Evolutionary conservation across 2,113 vertebrate species (phyloP), one percentile per base, ranked within the genome.

Genomic region (Plectropomus leopardus): DNA sequence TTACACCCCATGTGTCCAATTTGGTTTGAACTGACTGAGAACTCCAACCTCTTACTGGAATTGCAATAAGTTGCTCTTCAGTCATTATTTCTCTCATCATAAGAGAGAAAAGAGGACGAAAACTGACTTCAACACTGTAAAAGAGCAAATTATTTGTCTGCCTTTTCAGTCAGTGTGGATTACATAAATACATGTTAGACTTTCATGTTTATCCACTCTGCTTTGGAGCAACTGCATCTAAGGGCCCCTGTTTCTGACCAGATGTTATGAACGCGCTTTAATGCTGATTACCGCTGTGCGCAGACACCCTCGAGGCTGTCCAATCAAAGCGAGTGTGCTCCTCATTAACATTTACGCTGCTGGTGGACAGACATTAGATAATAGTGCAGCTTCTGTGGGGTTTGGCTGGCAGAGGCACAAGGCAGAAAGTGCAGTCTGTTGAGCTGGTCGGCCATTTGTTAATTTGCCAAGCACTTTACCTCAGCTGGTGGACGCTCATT

Each of bases 261-360:
- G 51, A 80, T 73, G 63, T 71, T 78, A 70, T 30, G 11, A 80
- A 71, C n/a, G 42, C 68, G 84, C 57, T 85, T 84, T 81, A 80
- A 47, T 36, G 60, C 63, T 57, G 76, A 81, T 84, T 55, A 73
- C 50, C 23, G 10, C 66, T 45, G 47, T 32, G 69, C n/a, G 5
- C 24, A 24, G 57, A 60, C 50, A 15, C 75, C 65, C 68, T 69
- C 0, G 34, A 55, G 74, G 71, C 59, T 10, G 36, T 53, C 48
- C 71, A 65, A 80, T 90, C 78, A 79, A 63, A 59, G 51, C 30
- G 24, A 78, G 78, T 40, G 53, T 16, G 36, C 55, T 58, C 45
- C 50, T 64, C 61, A 51, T 80, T 64, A 78, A 73, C 64, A 72
- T 86, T 80, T 65, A 23, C n/a, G 0, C 47, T 55, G 19, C 23